These are phyloP conservation scores for Gallinago undulata DNA, from an alignment of 2,113 vertebrate genomes.

Conservation along the genomic window DNA sequence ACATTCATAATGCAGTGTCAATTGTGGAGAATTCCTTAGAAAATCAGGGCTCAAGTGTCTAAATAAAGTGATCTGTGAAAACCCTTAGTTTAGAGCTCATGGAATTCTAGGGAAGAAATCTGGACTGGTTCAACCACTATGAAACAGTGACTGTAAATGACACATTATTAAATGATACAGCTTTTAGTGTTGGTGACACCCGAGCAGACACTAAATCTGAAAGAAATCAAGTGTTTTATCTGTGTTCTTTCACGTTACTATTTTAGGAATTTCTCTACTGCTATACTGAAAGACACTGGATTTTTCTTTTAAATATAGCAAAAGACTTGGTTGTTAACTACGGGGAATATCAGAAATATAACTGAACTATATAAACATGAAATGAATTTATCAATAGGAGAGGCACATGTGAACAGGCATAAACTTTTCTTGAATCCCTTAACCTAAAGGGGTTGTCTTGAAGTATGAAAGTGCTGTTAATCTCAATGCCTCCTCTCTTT, in stretches of 20 bases:
- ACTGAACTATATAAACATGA: neutral
- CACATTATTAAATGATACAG: neutral
- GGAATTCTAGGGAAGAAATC: neutral
- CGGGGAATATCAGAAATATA: neutral
- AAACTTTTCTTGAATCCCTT: neutral
- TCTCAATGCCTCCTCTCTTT: neutral
- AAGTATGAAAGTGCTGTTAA: neutral
- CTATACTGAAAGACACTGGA: neutral
- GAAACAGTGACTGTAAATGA: neutral
- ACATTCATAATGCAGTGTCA: neutral
- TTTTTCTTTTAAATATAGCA: neutral
- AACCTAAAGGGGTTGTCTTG: neutral
- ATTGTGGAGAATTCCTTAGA: neutral
- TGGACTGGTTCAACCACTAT: neutral
- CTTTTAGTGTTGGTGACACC: neutral
- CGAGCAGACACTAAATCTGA: neutral
- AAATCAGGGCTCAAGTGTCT: neutral
- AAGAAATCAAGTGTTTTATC: neutral
- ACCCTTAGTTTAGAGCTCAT: neutral
- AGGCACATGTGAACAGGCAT: neutral
- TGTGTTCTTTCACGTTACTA: neutral
- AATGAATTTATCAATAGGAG: neutral
- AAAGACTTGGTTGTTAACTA: neutral
- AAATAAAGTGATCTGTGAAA: conserved; percentile 29
- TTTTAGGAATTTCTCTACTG: neutral